Conservation (phyloP, 2,797 vertebrate genomes). For the Rhodeus uyekii region DNA sequence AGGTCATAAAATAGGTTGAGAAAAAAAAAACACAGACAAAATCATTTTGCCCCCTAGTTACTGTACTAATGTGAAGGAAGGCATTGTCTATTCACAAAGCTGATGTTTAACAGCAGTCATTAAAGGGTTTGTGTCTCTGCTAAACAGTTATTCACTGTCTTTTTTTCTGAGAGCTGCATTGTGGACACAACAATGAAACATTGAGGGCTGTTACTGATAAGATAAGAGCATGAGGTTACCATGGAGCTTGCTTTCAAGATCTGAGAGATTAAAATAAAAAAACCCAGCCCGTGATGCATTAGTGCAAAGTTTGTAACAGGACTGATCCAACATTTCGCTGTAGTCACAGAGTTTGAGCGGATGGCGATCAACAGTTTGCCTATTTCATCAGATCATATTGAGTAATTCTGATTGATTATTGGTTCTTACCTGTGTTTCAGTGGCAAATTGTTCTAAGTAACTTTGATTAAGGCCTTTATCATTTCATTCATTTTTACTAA, state of each 20-base stretch:
- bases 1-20: not conserved
- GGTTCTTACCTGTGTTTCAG: constrained; percentile 2
- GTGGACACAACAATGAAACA: not conserved
- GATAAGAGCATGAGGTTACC: not conserved
- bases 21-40: not conserved
- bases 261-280: not conserved
- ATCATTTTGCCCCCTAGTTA: not conserved
- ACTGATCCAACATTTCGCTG: not conserved
- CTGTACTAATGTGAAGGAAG: not conserved
- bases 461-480: not conserved
- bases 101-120: not conserved
- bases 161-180: not conserved
- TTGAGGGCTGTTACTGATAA: not conserved
- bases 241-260: not conserved
- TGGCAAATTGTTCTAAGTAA: not conserved
- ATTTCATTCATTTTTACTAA: constrained; percentile 38
- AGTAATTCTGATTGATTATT: not conserved
- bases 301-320: not conserved
- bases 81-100: not conserved
- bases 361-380: not conserved
- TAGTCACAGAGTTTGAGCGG: not conserved
- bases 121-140: constrained; percentile 1
- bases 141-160: constrained; percentile 5
- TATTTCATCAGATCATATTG: not conserved
- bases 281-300: not conserved